Percentiles rank a stretch among this genome's conserved stretches.
Evolutionary conservation across 1,140 invertebrate genomes (phyloP).

Genomic region (Conus betulinus): DNA sequence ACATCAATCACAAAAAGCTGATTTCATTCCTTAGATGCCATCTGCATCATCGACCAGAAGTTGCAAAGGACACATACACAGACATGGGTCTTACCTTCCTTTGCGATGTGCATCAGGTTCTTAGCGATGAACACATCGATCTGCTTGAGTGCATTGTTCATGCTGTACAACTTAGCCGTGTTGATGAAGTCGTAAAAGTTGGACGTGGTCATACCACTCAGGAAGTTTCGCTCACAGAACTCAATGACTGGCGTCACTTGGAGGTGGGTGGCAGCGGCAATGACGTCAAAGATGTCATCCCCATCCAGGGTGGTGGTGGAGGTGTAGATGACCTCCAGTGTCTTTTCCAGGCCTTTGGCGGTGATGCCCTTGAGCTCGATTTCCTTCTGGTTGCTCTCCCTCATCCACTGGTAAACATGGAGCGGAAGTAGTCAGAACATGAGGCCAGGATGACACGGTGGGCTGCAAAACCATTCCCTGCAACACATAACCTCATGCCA

Average conservation of each 20-base stretch:
- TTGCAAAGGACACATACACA: no score
- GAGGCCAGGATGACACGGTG: constrained; percentile 75
- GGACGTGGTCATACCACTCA: constrained; percentile 73
- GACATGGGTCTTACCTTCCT: constrained; percentile 54
- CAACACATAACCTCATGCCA: not conserved
- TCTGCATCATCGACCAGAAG: no score
- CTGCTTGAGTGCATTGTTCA: constrained; percentile 74
- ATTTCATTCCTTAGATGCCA: no score
- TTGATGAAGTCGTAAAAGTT: constrained; percentile 76
- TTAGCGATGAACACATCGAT: constrained; percentile 75
- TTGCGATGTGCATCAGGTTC: constrained; percentile 74
- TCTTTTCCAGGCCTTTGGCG: constrained; percentile 73
- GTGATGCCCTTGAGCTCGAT: constrained; percentile 75
- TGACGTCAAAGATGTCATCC: constrained; percentile 76
- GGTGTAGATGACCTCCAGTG: constrained; percentile 74
- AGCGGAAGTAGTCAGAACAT: constrained; percentile 74
- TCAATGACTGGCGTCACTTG: constrained; percentile 75
- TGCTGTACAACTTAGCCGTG: constrained; percentile 75
- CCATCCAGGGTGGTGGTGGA: constrained; percentile 75
- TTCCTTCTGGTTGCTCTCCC: constrained; percentile 72
- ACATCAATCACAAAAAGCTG: no score
- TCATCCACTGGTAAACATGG: constrained; percentile 75
- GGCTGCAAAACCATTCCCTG: constrained; percentile 71
- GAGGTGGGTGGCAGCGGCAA: constrained; percentile 74
- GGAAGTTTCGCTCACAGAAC: constrained; percentile 75